Evolutionary conservation across 1,140 invertebrate species (phyloP), one percentile per base, ranked within the genome.

Genomic region (Papilio polytes): DNA sequence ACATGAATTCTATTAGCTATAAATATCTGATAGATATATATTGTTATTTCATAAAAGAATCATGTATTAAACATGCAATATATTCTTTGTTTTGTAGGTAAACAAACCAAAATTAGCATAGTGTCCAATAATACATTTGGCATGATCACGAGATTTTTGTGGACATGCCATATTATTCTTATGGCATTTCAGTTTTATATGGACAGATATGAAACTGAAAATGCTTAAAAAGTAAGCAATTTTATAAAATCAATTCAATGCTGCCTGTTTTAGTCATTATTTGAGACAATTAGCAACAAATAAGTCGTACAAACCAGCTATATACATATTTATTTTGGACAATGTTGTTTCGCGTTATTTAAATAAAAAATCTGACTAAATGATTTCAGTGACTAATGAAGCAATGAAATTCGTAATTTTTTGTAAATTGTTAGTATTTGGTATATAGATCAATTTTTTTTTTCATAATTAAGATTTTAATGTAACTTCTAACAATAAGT

Each of bases 401-500:
- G 53, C 53, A 78, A 59, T 78, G 53, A 78, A 78, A 44, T 53
- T 78, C 51, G 51, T 56, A 56, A 56, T 78, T 59, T 74, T 76
- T 56, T 78, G 51, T 56, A 78, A 78, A 78, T 78, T 53, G 26
- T 78, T 66, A 73, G 74, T 81, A 51, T 73, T 73, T 80, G 46
- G 80, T 78, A 74, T 83, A 56, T 85, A 89, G 84, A 86, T 88
- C 84, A 87, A 88, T 87, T 90, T 53, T 53, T 90, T n/a, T 91
- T 88, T 89, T 89, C 85, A 88, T 82, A 82, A 66, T 66, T 92
- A 92, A 91, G 89, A 86, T 88, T 81, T 80, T 88, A 88, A 86
- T 91, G 87, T 92, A 90, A 89, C 81, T 70, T 86, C 86, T 90
- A 91, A 89, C 82, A 89, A 89, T 89, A 90, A 92, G 87, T 83